These are phyloP conservation scores for Drosophila erecta DNA, from an alignment of 1,140 invertebrate genomes.

Conservation along the genomic window DNA sequence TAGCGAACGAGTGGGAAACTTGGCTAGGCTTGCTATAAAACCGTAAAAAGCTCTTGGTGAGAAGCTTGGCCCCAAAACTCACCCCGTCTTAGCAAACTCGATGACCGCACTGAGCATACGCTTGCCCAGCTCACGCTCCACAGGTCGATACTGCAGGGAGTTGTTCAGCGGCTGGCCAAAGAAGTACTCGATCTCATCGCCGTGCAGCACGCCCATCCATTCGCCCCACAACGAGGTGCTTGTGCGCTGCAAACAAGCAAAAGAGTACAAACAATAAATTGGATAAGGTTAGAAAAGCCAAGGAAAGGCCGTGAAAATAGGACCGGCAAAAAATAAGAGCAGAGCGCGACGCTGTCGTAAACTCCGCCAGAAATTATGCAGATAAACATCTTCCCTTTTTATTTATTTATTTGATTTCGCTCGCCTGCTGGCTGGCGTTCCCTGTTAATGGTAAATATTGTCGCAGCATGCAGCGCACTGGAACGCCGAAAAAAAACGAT, in stretches of 20 bases:
- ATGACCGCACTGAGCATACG: constrained; percentile 95
- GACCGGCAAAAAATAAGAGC: constrained; percentile 3
- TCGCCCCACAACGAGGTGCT: constrained; percentile 96
- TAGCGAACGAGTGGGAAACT: constrained; percentile 2
- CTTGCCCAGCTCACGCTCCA: constrained; percentile 92
- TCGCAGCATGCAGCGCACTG: constrained; percentile 66
- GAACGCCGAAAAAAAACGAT: constrained; percentile 49
- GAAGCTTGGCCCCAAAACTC: constrained; percentile 82
- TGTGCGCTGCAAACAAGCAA: constrained; percentile 89
- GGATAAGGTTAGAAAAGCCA: neutral
- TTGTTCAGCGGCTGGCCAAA: constrained; percentile 96
- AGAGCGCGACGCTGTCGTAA: constrained; percentile 57
- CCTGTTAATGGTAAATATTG: constrained; percentile 73
- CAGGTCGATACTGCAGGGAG: constrained; percentile 91
- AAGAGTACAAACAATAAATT: constrained; percentile 12
- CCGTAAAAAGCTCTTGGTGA: constrained; percentile 2
- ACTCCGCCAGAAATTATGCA: constrained; percentile 78
- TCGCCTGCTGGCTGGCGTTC: constrained; percentile 48
- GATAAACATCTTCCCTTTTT: constrained; percentile 82
- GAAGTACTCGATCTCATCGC: constrained; percentile 98
- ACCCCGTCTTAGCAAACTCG: constrained; percentile 95
- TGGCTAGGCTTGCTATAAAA: constrained; percentile 31
- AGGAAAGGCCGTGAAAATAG: constrained; percentile 13
- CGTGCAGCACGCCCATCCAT: constrained; percentile 99
- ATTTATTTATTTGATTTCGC: constrained; percentile 80